phyloP scores from a whole-genome alignment of 2,113 vertebrate genomes.

The Saguinus midas region DNA sequence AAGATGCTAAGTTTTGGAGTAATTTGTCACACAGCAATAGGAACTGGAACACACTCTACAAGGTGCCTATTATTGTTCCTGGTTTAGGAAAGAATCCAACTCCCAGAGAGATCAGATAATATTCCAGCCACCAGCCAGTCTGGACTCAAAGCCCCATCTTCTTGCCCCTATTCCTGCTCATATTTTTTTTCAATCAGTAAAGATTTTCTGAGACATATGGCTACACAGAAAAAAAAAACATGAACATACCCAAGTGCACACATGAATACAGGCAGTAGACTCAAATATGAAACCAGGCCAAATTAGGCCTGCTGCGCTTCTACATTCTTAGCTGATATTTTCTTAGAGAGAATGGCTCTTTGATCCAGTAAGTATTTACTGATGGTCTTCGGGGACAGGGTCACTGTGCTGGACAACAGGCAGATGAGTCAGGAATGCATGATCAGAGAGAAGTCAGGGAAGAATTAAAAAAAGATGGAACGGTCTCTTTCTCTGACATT shows the following conservation, averaged over 20 bases:
- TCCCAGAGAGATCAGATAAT: background rate
- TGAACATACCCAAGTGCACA: background rate
- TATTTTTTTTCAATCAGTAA: background rate
- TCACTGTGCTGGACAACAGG: background rate
- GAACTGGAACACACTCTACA: background rate
- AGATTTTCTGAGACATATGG: background rate
- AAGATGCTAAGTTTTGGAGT: background rate
- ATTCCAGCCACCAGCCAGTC: background rate
- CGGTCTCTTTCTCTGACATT: background rate
- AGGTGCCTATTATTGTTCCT: background rate
- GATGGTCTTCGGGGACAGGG: background rate
- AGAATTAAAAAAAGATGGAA: background rate
- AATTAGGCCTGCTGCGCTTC: background rate
- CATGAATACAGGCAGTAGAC: background rate
- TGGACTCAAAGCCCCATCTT: slow-evolving; percentile 1
- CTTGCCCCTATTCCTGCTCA: background rate
- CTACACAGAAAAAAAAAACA: background rate
- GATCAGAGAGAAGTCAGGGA: background rate
- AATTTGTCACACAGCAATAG: background rate
- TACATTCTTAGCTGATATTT: background rate
- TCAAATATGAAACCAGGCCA: background rate
- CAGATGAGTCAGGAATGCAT: background rate
- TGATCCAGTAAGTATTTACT: background rate
- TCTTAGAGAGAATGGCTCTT: background rate
- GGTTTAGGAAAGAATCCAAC: background rate